Conservation (phyloP, 1,140 invertebrate genomes). For the Heliothis subflexa region DNA sequence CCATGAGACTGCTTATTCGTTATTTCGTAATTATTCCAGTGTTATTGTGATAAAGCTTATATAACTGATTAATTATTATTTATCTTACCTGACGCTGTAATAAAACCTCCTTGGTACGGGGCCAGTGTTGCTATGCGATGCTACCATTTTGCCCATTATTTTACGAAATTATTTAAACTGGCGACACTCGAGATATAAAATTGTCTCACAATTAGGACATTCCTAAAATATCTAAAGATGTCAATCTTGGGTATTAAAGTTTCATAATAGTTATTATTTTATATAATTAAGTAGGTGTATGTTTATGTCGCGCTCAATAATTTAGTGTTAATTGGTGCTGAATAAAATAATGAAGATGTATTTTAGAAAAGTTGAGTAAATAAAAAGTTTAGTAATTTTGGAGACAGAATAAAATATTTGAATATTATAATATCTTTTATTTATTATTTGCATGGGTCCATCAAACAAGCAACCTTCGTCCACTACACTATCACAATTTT, state of each 20-base stretch:
- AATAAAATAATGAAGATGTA: slow-evolving; percentile 50
- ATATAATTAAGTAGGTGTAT: slow-evolving; percentile 40
- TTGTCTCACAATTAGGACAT: slow-evolving; percentile 45
- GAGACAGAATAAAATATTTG: slow-evolving; percentile 54
- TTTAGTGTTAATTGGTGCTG: slow-evolving; percentile 60
- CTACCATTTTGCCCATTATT: background rate
- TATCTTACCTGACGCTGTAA: slow-evolving; percentile 22
- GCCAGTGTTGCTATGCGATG: slow-evolving; percentile 26
- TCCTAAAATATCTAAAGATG: slow-evolving; percentile 47
- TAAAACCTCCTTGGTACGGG: slow-evolving; percentile 11
- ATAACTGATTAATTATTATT: background rate
- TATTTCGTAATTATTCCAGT: slow-evolving; percentile 46
- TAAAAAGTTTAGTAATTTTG: slow-evolving; percentile 51
- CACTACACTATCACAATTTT: no score
- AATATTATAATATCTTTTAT: slow-evolving; percentile 51
- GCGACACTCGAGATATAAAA: slow-evolving; percentile 14
- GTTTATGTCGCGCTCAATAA: slow-evolving; percentile 53
- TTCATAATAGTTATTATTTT: slow-evolving; percentile 37
- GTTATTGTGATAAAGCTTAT: slow-evolving; percentile 36
- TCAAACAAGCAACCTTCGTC: no score
- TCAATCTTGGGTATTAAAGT: slow-evolving; percentile 35
- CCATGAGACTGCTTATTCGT: slow-evolving; percentile 44
- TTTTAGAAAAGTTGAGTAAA: slow-evolving; percentile 52
- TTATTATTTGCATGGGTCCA: slow-evolving; percentile 7
- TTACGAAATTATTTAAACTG: background rate